Base-by-base conservation (phyloP, 2,797 vertebrate species). In the Mycteria americana region DNA sequence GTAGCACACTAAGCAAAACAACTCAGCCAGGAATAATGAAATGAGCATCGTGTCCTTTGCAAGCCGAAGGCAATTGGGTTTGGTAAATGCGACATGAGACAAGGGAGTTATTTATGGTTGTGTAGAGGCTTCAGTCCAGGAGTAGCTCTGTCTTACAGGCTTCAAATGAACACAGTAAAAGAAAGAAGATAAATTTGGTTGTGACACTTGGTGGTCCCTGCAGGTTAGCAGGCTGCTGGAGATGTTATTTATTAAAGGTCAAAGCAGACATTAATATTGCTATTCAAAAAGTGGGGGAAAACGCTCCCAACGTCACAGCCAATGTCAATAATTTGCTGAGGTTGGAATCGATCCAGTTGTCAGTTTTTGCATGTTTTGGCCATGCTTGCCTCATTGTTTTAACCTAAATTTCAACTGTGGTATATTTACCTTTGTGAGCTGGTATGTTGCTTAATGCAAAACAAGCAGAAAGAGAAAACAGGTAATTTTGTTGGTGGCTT, bases 271-370 rank as follows among this genome's bases (percentile, higher is more conserved):
- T 43, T 43, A 15, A 69, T 46, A 63, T 10, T 22, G 35, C 13
- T 50, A 24, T 37, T 67, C 18, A 65, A 22, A 43, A 67, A 73
- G 27, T 2, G 37, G 31, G n/a, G 46, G 74, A 4, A 83, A 54
- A 25, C 0, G 0, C 21, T 88, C 60, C 33, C 2, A 5, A 7
- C 4, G 37, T 83, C 8, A 21, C 22, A 77, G 68, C 27, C 60
- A 6, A 5, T 2, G 15, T 33, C 62, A 65, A 12, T 30, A 43
- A 54, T 51, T 51, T 53, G 8, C 70, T 48, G 75, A 5, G 35
- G 51, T 18, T 92, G 60, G 62, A 83, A 45, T 30, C 1, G 2
- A 30, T n/a, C 57, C n/a, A 45, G 0, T 0, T 72, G 35, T 24
- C 18, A 4, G 8, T 2, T 18, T 88, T 39, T 63, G 18, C 39